A percentile compares a stretch with the other conserved stretches of the same genome.
Evolutionary conservation across 2,797 vertebrate genomes (phyloP).

Genomic region (Muscicapa comitata): DNA sequence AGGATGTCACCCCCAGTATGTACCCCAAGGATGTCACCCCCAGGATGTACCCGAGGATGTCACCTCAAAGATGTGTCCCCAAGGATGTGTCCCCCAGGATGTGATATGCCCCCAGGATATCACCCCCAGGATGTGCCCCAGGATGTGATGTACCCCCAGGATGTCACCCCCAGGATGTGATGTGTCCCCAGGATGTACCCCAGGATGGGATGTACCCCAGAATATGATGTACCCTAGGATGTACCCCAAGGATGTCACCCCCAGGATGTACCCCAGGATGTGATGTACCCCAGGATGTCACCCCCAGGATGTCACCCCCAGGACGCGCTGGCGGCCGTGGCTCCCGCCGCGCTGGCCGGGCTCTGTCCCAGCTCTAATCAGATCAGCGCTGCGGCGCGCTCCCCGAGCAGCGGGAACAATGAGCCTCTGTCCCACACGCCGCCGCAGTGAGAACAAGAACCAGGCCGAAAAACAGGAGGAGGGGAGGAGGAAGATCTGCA

Average conservation of each 20-base stretch:
- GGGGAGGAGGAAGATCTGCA: not conserved
- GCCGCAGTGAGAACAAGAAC: not conserved
- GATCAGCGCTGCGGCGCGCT: slow-evolving; percentile 2
- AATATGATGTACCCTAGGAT: not conserved
- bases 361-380: not conserved
- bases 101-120: not conserved
- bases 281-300: not conserved
- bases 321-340: rapidly evolving
- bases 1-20: not conserved
- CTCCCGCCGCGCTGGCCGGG: not conserved
- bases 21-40: not conserved
- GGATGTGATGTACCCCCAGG: not conserved
- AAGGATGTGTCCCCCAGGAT: not conserved
- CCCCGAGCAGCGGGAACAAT: slow-evolving; percentile 40
- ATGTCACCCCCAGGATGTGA: no score
- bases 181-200: no score
- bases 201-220: not conserved
- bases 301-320: not conserved
- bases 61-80: no score
- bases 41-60: no score
- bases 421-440: slow-evolving; percentile 32
- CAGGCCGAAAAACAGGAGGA: not conserved
- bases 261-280: no score
- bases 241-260: no score
- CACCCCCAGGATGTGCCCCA: not conserved